These are phyloP conservation scores for Uromys caudimaculatus DNA, from an alignment of 2,797 vertebrate genomes.

Conservation along the genomic window DNA sequence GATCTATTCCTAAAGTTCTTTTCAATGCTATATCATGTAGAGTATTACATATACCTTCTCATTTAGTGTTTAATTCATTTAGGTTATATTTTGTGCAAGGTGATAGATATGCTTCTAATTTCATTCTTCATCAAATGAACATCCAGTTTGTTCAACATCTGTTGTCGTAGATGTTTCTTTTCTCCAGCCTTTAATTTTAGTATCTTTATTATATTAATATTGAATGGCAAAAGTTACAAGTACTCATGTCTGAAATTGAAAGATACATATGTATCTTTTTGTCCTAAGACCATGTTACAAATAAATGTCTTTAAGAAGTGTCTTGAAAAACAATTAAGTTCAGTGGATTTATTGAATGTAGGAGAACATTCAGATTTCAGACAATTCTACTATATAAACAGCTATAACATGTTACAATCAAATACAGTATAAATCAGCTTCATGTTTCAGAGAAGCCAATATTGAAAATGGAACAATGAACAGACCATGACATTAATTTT, in stretches of 20 bases:
- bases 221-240: neutral
- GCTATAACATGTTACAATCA: neutral
- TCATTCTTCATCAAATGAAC: neutral
- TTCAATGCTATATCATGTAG: neutral
- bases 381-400: neutral
- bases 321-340: constrained; percentile 51
- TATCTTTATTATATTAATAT: neutral
- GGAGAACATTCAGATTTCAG: constrained; percentile 21
- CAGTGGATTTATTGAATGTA: constrained; percentile 2
- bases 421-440: neutral
- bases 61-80: neutral
- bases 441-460: constrained; percentile 21
- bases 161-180: neutral
- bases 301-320: constrained; percentile 23
- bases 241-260: neutral
- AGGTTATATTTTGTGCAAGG: neutral
- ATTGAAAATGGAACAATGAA: neutral
- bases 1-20: neutral
- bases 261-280: neutral
- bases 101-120: neutral
- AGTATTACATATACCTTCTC: neutral
- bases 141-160: neutral
- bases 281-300: neutral
- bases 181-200: neutral
- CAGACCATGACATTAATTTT: neutral